Evolutionary conservation across 2,113 vertebrate species (phyloP).

Genomic region (Drymodes brunneopygia): DNA sequence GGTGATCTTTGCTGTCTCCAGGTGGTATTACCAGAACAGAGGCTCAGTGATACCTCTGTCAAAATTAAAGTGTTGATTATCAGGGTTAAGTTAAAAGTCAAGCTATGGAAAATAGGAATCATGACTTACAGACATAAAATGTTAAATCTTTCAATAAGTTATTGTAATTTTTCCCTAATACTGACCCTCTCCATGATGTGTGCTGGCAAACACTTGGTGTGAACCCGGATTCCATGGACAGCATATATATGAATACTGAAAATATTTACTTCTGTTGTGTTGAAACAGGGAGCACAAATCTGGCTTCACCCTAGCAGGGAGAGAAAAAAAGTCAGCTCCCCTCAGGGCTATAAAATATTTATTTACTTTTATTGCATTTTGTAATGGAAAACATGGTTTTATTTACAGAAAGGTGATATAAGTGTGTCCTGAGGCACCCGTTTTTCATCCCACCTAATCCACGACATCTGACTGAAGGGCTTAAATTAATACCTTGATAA

Average conservation of each 20-base stretch:
- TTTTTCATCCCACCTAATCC: constrained; percentile 3
- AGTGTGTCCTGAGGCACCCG: background rate
- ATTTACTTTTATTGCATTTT: constrained; percentile 11
- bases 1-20: background rate
- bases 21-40: background rate
- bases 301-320: background rate
- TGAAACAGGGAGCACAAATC: background rate
- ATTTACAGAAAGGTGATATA: background rate
- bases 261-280: background rate
- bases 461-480: background rate
- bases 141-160: background rate
- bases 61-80: background rate
- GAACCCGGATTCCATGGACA: background rate
- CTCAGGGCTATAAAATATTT: constrained; percentile 3
- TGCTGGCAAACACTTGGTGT: background rate
- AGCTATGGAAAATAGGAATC: background rate
- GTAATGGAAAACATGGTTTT: background rate
- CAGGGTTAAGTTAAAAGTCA: background rate
- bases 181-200: background rate
- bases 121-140: background rate
- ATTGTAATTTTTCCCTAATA: background rate
- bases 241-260: background rate
- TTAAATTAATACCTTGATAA: background rate
- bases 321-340: background rate
- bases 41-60: background rate